These are phyloP conservation scores for Thelaira solivaga DNA, from an alignment of 2,888 invertebrate species.

Conservation along the genomic window DNA sequence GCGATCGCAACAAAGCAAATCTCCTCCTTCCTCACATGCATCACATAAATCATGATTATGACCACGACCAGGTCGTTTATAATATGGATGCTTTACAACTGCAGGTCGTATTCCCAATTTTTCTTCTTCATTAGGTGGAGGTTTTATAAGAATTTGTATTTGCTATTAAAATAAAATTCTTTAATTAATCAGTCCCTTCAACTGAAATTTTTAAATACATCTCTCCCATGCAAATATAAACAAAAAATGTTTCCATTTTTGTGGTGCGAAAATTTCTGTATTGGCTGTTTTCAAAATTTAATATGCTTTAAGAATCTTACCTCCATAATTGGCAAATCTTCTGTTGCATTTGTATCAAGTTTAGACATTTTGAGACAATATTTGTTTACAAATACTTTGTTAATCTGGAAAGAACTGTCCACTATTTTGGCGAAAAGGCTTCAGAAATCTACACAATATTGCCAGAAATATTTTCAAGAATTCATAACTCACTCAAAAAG, in stretches of 20 bases:
- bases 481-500: too few species aligned
- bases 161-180: slow-evolving; percentile 79
- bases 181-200: too few species aligned
- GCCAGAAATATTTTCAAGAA: too few species aligned
- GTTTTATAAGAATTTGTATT: slow-evolving; percentile 92
- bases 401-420: too few species aligned
- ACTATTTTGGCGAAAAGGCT: too few species aligned
- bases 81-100: slow-evolving; percentile 87
- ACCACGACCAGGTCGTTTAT: slow-evolving; percentile 90
- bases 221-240: too few species aligned
- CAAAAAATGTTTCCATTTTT: too few species aligned
- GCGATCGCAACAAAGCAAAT: slow-evolving; percentile 95
- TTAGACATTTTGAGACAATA: slow-evolving; percentile 78
- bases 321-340: slow-evolving; percentile 91
- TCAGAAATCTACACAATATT: too few species aligned
- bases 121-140: slow-evolving; percentile 91
- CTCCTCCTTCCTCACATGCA: slow-evolving; percentile 95
- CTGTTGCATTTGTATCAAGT: slow-evolving; percentile 86
- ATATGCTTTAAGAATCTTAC: slow-evolving; percentile 80
- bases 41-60: slow-evolving; percentile 96
- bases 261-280: too few species aligned
- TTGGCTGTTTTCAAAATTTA: too few species aligned
- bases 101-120: slow-evolving; percentile 78
- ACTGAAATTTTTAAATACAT: too few species aligned
- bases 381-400: slow-evolving; percentile 1